These are phyloP conservation scores for Helicoverpa assulta DNA, from an alignment of 2,888 invertebrate genomes.

Conservation along the genomic window DNA sequence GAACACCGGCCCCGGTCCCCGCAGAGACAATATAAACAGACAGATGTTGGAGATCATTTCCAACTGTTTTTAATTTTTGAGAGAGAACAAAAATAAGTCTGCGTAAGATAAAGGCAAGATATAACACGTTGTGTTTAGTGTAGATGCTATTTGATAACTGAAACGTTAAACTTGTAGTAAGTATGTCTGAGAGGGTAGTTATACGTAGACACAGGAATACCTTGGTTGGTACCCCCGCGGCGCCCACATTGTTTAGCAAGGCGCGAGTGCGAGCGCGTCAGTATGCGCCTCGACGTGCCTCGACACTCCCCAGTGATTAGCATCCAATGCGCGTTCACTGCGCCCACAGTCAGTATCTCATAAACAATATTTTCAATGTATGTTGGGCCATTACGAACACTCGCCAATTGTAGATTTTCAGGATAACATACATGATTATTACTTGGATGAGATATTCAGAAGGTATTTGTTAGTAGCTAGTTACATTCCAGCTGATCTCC, in stretches of 20 bases:
- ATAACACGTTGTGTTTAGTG: neutral
- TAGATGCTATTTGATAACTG: neutral
- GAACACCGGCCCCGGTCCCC: neutral
- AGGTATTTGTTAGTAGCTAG: neutral
- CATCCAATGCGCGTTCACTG: slow-evolving; percentile 39
- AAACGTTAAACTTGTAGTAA: neutral
- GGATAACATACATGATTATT: slow-evolving; percentile 17
- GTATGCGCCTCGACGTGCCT: slow-evolving; percentile 21
- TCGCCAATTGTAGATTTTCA: slow-evolving; percentile 4
- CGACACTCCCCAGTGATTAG: slow-evolving; percentile 29
- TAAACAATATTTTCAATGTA: slow-evolving; percentile 50
- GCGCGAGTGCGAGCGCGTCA: slow-evolving; percentile 16
- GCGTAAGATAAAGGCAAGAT: neutral
- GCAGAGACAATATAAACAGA: neutral
- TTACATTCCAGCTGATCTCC: neutral
- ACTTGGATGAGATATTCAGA: neutral
- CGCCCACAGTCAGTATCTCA: slow-evolving; percentile 18
- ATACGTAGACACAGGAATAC: neutral
- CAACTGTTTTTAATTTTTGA: neutral
- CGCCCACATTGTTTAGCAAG: slow-evolving; percentile 2
- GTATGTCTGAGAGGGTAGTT: neutral
- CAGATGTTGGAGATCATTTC: neutral
- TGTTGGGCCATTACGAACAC: slow-evolving; percentile 29
- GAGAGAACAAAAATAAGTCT: neutral
- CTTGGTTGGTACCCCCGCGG: neutral